Conservation (phyloP, 2,113 vertebrate species). For the Clinocottus analis region DNA sequence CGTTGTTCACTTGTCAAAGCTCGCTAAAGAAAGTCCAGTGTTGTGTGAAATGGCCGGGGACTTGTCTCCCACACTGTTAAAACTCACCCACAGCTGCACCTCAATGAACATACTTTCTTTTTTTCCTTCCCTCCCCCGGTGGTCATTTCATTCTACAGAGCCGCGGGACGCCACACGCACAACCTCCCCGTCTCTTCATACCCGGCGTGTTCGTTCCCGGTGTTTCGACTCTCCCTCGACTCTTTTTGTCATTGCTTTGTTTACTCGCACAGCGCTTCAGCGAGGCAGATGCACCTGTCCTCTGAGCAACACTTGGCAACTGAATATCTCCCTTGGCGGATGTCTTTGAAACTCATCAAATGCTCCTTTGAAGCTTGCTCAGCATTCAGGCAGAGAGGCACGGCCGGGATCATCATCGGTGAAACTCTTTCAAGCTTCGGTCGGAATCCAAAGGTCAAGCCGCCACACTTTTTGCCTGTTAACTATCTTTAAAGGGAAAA, state of each 20-base stretch:
- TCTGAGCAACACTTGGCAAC: slow-evolving; percentile 53
- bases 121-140: slow-evolving; percentile 10
- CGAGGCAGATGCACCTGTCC: slow-evolving; percentile 65
- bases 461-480: slow-evolving; percentile 59
- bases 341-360: slow-evolving; percentile 63
- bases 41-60: slow-evolving; percentile 53
- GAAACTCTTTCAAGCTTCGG: slow-evolving; percentile 57
- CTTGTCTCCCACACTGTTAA: slow-evolving; percentile 24
- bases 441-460: slow-evolving; percentile 70
- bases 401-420: slow-evolving; percentile 47
- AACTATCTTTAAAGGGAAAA: slow-evolving; percentile 45
- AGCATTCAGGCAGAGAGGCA: slow-evolving; percentile 57
- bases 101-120: slow-evolving; percentile 31
- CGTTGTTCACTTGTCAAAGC: slow-evolving; percentile 37
- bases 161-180: slow-evolving; percentile 29
- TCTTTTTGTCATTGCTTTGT: slow-evolving; percentile 63
- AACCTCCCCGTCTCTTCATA: neutral
- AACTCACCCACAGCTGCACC: slow-evolving; percentile 34
- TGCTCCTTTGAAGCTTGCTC: slow-evolving; percentile 65
- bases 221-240: slow-evolving; percentile 23
- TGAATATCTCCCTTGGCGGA: slow-evolving; percentile 56
- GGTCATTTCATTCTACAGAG: slow-evolving; percentile 36
- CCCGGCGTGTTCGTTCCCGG: neutral
- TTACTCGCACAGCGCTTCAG: slow-evolving; percentile 36
- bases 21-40: slow-evolving; percentile 20